Evolutionary conservation across 2,888 invertebrate species (phyloP).

Genomic region (Lymantria dispar): DNA sequence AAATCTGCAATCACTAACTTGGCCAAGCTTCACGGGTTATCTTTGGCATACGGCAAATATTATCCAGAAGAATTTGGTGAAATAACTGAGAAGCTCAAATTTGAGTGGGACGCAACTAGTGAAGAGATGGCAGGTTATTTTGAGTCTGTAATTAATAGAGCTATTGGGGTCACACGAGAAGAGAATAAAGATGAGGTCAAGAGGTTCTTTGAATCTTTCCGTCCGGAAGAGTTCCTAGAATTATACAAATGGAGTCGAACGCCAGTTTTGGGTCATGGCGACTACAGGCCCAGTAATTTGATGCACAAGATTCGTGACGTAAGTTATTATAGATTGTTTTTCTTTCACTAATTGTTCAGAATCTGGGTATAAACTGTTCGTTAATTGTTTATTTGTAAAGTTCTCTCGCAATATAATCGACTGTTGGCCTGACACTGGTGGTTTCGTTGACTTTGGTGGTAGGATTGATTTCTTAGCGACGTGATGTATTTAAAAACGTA

Average conservation of each 20-base stretch:
- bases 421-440: too few species aligned
- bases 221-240: neutral
- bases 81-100: constrained; percentile 13
- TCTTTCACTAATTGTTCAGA: too few species aligned
- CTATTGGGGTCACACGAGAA: neutral
- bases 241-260: neutral
- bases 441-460: too few species aligned
- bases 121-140: neutral
- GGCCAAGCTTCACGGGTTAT: constrained; percentile 54
- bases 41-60: constrained; percentile 41
- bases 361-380: too few species aligned
- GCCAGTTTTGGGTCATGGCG: constrained; percentile 21
- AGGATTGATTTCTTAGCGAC: too few species aligned
- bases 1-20: constrained; percentile 40
- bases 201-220: neutral
- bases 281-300: constrained; percentile 37
- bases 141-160: neutral
- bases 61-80: constrained; percentile 36
- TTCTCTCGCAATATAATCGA: too few species aligned
- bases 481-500: too few species aligned
- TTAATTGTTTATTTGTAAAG: too few species aligned
- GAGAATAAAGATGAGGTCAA: neutral
- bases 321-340: constrained; percentile 10
- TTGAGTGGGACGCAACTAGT: constrained; percentile 17
- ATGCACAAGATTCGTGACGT: constrained; percentile 32